These are phyloP conservation scores for Didymodactylos carnosus DNA, from an alignment of 2,888 invertebrate species.

Conservation along the genomic window DNA sequence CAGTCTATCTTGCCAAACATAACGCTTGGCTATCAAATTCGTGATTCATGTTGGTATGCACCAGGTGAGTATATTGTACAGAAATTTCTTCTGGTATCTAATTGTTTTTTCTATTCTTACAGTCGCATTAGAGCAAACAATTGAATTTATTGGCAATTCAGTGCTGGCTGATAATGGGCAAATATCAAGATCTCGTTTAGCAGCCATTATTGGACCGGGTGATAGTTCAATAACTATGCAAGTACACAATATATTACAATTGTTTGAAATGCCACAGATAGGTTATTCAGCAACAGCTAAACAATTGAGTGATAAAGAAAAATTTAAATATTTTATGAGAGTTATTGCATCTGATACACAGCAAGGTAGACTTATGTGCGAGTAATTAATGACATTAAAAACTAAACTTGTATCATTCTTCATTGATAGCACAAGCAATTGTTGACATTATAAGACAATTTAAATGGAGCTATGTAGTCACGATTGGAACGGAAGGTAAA, in stretches of 20 bases:
- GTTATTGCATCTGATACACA: slow-evolving; percentile 58
- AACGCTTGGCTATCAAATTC: slow-evolving; percentile 48
- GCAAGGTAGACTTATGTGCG: slow-evolving; percentile 53
- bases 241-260: slow-evolving; percentile 55
- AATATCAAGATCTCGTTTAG: slow-evolving; percentile 31
- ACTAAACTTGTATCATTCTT: too few species aligned
- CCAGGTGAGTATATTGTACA: too few species aligned
- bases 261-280: slow-evolving; percentile 47
- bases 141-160: slow-evolving; percentile 52
- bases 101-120: too few species aligned
- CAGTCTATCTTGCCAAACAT: slow-evolving; percentile 41
- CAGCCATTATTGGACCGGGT: slow-evolving; percentile 55
- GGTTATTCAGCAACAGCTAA: slow-evolving; percentile 57
- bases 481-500: slow-evolving; percentile 54
- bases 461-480: slow-evolving; percentile 60
- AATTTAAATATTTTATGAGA: slow-evolving; percentile 54
- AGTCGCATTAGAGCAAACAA: slow-evolving; percentile 55
- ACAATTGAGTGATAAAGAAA: slow-evolving; percentile 52
- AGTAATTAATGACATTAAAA: slow-evolving; percentile 45
- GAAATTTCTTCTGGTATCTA: too few species aligned
- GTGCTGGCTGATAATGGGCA: slow-evolving; percentile 26
- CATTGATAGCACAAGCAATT: background rate
- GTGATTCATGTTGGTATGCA: slow-evolving; percentile 63
- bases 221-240: slow-evolving; percentile 48
- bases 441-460: slow-evolving; percentile 21